Conservation (phyloP, 1,140 invertebrate species). For the Nixonia krombeini region DNA sequence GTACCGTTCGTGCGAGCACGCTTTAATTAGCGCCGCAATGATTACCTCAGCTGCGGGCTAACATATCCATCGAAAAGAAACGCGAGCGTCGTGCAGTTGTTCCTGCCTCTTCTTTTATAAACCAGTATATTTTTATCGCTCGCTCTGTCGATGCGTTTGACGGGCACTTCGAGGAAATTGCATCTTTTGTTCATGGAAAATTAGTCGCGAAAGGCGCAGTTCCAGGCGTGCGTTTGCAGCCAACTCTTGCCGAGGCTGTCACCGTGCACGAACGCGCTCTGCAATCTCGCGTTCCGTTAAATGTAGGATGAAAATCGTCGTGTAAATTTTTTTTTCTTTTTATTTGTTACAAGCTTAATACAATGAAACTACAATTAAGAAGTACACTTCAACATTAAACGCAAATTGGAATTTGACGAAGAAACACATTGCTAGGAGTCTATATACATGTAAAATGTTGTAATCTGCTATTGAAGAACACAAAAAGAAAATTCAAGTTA, state of each 20-base stretch:
- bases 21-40: conserved; percentile 9
- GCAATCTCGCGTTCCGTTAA: not conserved
- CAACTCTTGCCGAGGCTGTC: too few relatives aligned
- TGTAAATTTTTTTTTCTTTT: too few relatives aligned
- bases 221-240: not conserved
- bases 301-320: not conserved
- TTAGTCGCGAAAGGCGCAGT: conserved; percentile 11
- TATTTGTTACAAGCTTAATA: too few relatives aligned
- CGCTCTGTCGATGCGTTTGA: not conserved
- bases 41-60: not conserved
- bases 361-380: too few relatives aligned
- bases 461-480: too few relatives aligned
- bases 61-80: not conserved
- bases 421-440: too few relatives aligned
- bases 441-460: too few relatives aligned
- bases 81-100: conserved; percentile 3
- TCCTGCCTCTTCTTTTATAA: conserved; percentile 4
- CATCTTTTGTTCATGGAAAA: conserved; percentile 15
- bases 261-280: not conserved
- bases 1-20: not conserved
- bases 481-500: too few relatives aligned
- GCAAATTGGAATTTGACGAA: too few relatives aligned
- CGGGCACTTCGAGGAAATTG: conserved; percentile 8
- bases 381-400: too few relatives aligned
- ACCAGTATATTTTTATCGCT: conserved; percentile 8